These are phyloP conservation scores for Pheosia tremula DNA, from an alignment of 2,888 invertebrate species.

Conservation along the genomic window DNA sequence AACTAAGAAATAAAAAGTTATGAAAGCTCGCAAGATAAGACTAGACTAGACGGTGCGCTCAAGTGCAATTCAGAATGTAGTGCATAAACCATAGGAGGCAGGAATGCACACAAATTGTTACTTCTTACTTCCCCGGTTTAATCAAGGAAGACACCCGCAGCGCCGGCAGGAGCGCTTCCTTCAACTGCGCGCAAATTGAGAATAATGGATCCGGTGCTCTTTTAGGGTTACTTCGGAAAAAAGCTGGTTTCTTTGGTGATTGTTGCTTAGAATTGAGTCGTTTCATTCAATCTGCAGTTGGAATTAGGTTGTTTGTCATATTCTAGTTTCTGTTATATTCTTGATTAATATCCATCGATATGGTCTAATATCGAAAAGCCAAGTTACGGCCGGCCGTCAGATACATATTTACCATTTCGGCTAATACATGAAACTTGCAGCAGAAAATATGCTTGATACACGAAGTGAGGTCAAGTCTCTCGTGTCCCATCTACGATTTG, in stretches of 20 bases:
- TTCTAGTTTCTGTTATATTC: no score
- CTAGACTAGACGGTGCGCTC: constrained; percentile 44
- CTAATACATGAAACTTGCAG: no score
- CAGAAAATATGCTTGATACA: no score
- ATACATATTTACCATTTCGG: no score
- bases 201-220: constrained; percentile 74
- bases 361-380: no score
- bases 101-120: constrained; percentile 77
- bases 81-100: constrained; percentile 51
- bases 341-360: no score
- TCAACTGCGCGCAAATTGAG: constrained; percentile 79
- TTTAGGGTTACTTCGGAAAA: constrained; percentile 63
- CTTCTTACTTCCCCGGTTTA: constrained; percentile 77
- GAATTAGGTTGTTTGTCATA: no score
- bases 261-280: constrained; percentile 20
- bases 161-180: constrained; percentile 64
- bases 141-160: constrained; percentile 84
- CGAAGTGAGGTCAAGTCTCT: no score
- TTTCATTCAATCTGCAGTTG: constrained; percentile 8
- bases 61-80: constrained; percentile 58
- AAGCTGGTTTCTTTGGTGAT: constrained; percentile 49
- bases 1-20: constrained; percentile 24
- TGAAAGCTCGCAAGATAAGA: constrained; percentile 27
- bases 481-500: no score
- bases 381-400: no score